These are phyloP conservation scores for Athrips mouffetella DNA, from an alignment of 2,888 invertebrate genomes.

Conservation along the genomic window DNA sequence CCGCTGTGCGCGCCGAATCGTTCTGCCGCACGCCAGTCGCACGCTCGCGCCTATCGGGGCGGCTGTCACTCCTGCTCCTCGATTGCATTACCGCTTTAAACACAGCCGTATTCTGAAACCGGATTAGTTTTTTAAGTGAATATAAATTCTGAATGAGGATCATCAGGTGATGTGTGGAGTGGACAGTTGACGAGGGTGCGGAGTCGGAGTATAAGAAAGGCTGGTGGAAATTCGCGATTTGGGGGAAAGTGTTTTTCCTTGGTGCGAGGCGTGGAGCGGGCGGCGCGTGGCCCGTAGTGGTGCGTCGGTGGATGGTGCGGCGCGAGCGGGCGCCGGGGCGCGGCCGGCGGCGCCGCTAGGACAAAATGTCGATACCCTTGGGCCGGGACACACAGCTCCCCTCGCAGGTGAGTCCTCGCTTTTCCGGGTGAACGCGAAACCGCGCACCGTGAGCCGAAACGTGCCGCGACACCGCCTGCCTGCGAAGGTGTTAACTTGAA, in stretches of 20 bases:
- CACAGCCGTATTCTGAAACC: conserved; percentile 37
- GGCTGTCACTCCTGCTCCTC: conserved; percentile 44
- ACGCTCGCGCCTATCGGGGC: conserved; percentile 56
- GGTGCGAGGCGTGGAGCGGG: conserved; percentile 50
- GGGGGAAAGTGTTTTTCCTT: conserved; percentile 69
- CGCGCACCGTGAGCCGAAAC: neutral
- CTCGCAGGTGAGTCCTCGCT: conserved; percentile 66
- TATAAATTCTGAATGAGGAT: conserved; percentile 35
- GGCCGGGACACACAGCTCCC: conserved; percentile 74
- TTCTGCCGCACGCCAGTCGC: conserved; percentile 52
- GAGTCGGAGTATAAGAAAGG: conserved; percentile 34
- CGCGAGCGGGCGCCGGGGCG: conserved; percentile 73
- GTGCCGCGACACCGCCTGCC: neutral
- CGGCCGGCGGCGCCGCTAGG: conserved; percentile 74
- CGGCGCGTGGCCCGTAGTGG: conserved; percentile 48
- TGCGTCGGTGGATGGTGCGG: conserved; percentile 69
- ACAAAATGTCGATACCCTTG: conserved; percentile 77
- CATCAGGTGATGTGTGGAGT: conserved; percentile 43
- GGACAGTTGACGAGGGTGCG: conserved; percentile 31
- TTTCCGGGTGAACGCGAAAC: conserved; percentile 27
- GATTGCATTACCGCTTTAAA: conserved; percentile 41
- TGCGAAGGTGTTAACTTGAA: neutral
- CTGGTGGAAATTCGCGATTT: conserved; percentile 40
- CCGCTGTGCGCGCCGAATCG: conserved; percentile 26
- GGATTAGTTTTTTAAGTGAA: conserved; percentile 38